A percentile compares a stretch with the other conserved stretches of the same genome.
Evolutionary conservation across 2,113 vertebrate genomes (phyloP).

Genomic region (Gavia stellata): DNA sequence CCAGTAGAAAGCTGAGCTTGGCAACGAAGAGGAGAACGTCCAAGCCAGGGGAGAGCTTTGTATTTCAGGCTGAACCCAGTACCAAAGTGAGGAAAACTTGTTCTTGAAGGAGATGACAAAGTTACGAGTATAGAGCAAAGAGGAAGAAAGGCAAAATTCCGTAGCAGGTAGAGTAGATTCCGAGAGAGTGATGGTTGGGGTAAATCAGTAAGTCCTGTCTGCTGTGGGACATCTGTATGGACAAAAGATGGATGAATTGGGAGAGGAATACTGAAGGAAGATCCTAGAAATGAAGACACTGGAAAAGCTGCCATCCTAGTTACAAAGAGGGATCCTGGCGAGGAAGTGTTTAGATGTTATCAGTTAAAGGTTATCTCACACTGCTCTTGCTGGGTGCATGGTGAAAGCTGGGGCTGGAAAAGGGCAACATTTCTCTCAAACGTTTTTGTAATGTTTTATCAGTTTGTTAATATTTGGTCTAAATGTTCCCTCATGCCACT

Average conservation of each 20-base stretch:
- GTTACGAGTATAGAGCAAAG: neutral
- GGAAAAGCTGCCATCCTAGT: neutral
- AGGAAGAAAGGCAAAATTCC: neutral
- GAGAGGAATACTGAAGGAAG: neutral
- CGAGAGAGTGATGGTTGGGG: neutral
- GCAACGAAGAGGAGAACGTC: neutral
- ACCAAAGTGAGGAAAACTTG: neutral
- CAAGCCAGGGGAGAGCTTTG: neutral
- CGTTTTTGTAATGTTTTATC: neutral
- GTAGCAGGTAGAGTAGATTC: neutral
- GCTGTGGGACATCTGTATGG: neutral
- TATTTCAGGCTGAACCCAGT: neutral
- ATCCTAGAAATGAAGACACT: neutral
- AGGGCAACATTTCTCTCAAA: neutral
- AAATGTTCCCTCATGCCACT: neutral
- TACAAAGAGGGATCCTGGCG: neutral
- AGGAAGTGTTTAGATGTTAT: neutral
- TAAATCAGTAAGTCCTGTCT: neutral
- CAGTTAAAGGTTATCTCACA: neutral
- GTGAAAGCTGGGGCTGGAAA: slow-evolving; percentile 9
- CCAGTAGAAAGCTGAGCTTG: neutral
- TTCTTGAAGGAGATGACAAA: neutral
- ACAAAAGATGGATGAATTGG: neutral
- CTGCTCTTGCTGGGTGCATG: neutral
- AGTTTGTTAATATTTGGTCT: slow-evolving; percentile 44